These are phyloP conservation scores for Trypoxylon attenuatum DNA, from an alignment of 2,888 invertebrate genomes.

Conservation along the genomic window DNA sequence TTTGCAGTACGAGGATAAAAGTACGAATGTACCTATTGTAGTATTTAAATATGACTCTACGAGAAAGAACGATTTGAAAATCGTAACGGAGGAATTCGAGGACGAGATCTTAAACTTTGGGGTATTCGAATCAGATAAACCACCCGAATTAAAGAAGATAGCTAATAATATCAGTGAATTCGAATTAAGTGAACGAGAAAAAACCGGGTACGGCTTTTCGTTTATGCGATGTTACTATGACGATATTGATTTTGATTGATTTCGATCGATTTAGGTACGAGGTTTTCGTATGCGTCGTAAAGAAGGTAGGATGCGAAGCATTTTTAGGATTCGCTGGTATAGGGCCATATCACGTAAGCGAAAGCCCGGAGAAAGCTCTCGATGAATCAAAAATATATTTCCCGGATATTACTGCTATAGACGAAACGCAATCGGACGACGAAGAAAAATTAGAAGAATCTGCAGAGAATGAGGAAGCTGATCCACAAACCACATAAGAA, in stretches of 20 bases:
- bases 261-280: slow-evolving; percentile 69
- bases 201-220: slow-evolving; percentile 64
- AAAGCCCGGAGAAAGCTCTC: slow-evolving; percentile 67
- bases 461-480: slow-evolving; percentile 51
- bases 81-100: slow-evolving; percentile 65
- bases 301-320: slow-evolving; percentile 67
- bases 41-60: slow-evolving; percentile 72
- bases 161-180: slow-evolving; percentile 65
- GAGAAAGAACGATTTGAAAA: slow-evolving; percentile 65
- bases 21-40: slow-evolving; percentile 61
- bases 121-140: slow-evolving; percentile 69
- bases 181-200: slow-evolving; percentile 59
- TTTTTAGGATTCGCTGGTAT: slow-evolving; percentile 72
- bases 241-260: no score
- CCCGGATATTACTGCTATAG: slow-evolving; percentile 53
- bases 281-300: slow-evolving; percentile 67
- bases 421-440: slow-evolving; percentile 68
- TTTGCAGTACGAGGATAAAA: slow-evolving; percentile 67
- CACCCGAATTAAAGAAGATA: slow-evolving; percentile 67
- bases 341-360: slow-evolving; percentile 72
- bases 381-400: slow-evolving; percentile 70
- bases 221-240: no score
- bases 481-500: slow-evolving; percentile 5
- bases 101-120: slow-evolving; percentile 69
- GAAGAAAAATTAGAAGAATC: slow-evolving; percentile 64